phyloP scores from a whole-genome alignment of 2,888 invertebrate genomes.

The Synanthedon andrenaeformis region DNA sequence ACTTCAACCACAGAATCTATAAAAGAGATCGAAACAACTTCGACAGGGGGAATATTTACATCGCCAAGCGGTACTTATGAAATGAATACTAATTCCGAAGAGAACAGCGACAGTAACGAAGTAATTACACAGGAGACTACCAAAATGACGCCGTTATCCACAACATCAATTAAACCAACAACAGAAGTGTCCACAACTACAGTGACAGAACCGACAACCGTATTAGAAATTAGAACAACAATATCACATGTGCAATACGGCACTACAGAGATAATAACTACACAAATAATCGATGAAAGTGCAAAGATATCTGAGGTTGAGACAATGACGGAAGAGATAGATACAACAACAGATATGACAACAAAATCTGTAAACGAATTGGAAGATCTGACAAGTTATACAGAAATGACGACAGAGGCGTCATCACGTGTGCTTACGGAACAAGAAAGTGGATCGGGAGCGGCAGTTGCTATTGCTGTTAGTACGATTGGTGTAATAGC shows the following conservation, averaged over 20 bases:
- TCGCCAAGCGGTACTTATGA: conserved; percentile 14
- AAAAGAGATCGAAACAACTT: conserved; percentile 17
- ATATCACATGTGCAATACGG: conserved; percentile 5
- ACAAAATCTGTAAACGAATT: conserved; percentile 31
- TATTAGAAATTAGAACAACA: conserved; percentile 10
- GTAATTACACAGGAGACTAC: conserved; percentile 30
- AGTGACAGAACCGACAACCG: conserved; percentile 11
- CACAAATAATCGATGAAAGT: conserved; percentile 14
- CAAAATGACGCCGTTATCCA: conserved; percentile 9
- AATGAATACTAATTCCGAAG: conserved; percentile 29
- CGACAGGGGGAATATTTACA: conserved; percentile 5
- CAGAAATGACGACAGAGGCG: conserved; percentile 44
- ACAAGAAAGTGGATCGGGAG: conserved; percentile 71
- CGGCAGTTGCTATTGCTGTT: conserved; percentile 84
- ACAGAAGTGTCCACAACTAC: conserved; percentile 13
- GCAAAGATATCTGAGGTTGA: conserved; percentile 26
- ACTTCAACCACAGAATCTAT: conserved; percentile 6
- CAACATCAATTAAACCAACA: conserved; percentile 15
- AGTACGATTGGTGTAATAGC: conserved; percentile 85
- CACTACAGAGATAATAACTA: conserved; percentile 11
- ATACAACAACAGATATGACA: conserved; percentile 24
- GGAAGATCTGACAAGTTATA: conserved; percentile 39
- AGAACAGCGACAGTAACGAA: conserved; percentile 51
- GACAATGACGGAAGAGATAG: conserved; percentile 18
- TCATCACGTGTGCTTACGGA: conserved; percentile 31